Evolutionary conservation across 2,797 vertebrate species (phyloP).

Genomic region (Sebastes diaconus): DNA sequence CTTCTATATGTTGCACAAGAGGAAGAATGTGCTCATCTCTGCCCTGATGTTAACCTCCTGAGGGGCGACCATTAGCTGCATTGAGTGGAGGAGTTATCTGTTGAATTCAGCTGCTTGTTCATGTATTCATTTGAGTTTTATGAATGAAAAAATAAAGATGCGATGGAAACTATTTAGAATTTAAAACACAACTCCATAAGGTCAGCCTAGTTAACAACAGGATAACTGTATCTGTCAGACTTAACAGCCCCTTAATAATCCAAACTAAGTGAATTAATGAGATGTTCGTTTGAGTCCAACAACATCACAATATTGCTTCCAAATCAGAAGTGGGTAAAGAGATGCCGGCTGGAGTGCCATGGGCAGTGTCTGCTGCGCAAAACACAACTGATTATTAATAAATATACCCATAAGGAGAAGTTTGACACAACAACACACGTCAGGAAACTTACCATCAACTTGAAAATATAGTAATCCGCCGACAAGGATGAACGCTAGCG

Average conservation of each 20-base stretch:
- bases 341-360: background rate
- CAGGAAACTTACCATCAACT: slow-evolving; percentile 90
- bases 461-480: slow-evolving; percentile 92
- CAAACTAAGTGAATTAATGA: background rate
- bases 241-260: background rate
- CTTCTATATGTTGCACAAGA: slow-evolving; percentile 32
- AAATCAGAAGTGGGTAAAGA: background rate
- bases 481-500: slow-evolving; percentile 91
- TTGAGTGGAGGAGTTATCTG: background rate
- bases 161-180: background rate
- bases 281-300: background rate
- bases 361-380: background rate
- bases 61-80: background rate
- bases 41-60: slow-evolving; percentile 3
- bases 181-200: background rate
- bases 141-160: background rate
- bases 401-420: background rate
- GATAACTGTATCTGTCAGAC: background rate
- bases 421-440: slow-evolving; percentile 5
- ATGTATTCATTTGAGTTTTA: background rate
- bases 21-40: background rate
- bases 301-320: background rate
- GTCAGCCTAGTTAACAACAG: background rate
- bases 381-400: background rate
- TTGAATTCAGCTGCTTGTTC: slow-evolving; percentile 2